These are phyloP conservation scores for Arrhamphus sclerolepis DNA, from an alignment of 2,797 vertebrate genomes.

Conservation along the genomic window DNA sequence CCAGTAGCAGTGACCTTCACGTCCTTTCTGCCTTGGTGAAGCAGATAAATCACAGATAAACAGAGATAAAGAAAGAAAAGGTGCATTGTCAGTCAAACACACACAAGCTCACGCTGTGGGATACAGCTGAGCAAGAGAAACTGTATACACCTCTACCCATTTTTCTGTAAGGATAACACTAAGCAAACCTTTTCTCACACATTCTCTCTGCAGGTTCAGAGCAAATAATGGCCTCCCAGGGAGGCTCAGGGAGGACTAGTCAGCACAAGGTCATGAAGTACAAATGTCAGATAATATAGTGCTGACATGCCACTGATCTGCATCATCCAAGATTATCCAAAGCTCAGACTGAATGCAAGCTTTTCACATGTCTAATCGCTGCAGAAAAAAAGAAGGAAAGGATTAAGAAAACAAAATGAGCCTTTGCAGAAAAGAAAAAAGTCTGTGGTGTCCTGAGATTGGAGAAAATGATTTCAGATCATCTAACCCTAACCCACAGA, in stretches of 20 bases:
- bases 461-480: conserved; percentile 42
- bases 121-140: conserved; percentile 71
- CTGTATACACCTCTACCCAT: conserved; percentile 53
- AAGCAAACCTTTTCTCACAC: conserved; percentile 33
- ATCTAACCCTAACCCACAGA: conserved; percentile 29
- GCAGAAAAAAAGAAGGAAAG: conserved; percentile 17
- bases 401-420: conserved; percentile 22
- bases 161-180: conserved; percentile 45
- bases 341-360: conserved; percentile 36
- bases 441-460: conserved; percentile 27
- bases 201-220: conserved; percentile 25
- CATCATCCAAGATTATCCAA: conserved; percentile 10
- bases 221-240: conserved; percentile 33
- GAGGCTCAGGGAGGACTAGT: conserved; percentile 27
- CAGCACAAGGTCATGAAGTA: conserved; percentile 48
- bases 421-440: conserved; percentile 10
- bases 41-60: conserved; percentile 66
- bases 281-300: conserved; percentile 44
- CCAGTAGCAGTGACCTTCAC: conserved; percentile 31
- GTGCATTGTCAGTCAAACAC: conserved; percentile 35
- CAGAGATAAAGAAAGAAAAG: conserved; percentile 55
- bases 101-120: conserved; percentile 37
- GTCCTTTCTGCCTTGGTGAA: conserved; percentile 48
- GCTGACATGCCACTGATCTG: conserved; percentile 32
- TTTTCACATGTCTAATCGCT: conserved; percentile 19